A percentile compares a stretch with the other conserved stretches of the same genome.
Conservation (phyloP, 1,140 invertebrate species). For the Arctopsyche grandis region DNA sequence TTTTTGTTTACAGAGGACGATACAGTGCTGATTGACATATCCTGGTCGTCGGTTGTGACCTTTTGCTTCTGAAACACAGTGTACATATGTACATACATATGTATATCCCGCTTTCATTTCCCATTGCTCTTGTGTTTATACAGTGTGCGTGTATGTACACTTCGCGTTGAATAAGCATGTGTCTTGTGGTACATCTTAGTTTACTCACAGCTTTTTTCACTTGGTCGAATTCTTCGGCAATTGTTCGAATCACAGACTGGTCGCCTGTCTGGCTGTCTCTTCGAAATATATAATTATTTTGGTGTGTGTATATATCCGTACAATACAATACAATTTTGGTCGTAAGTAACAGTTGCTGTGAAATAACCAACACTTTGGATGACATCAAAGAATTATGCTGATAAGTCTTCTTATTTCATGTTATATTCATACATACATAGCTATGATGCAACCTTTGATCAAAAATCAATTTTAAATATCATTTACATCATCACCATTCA, state of each 20-base stretch:
- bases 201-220: neutral
- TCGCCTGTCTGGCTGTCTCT: neutral
- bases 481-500: too few species aligned
- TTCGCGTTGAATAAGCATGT: neutral
- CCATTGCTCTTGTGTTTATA: neutral
- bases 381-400: too few species aligned
- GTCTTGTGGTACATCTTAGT: neutral
- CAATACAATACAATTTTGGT: too few species aligned
- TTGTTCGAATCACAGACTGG: neutral
- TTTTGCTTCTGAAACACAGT: neutral
- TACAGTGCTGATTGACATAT: neutral
- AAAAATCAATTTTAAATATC: too few species aligned
- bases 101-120: too few species aligned
- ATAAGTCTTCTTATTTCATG: too few species aligned
- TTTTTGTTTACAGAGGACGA: neutral
- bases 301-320: too few species aligned
- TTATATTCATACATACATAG: too few species aligned
- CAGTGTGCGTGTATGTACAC: neutral
- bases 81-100: too few species aligned
- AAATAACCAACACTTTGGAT: too few species aligned
- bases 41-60: slow-evolving; percentile 9
- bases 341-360: too few species aligned
- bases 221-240: neutral
- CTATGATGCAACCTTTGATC: too few species aligned
- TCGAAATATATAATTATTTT: neutral